Evolutionary conservation across 1,140 invertebrate species (phyloP).

Genomic region (Wasmannia auropunctata): DNA sequence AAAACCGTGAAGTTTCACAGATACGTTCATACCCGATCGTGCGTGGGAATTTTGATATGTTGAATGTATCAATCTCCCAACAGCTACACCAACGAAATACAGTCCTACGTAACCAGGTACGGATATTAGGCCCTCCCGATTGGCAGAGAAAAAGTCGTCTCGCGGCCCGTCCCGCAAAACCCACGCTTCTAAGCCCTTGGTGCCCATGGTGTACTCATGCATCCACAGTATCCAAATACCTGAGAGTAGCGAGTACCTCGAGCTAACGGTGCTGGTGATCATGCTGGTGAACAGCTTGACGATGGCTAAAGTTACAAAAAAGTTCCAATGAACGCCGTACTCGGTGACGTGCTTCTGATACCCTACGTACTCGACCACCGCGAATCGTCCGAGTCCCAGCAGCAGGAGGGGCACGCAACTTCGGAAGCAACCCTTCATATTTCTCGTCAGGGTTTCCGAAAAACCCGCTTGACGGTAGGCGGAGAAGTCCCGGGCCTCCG

Average conservation of each 20-base stretch:
- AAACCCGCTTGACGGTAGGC: constrained; percentile 77
- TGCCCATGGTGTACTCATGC: constrained; percentile 90
- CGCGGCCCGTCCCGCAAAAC: constrained; percentile 88
- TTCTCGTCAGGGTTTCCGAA: constrained; percentile 65
- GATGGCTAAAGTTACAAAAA: constrained; percentile 95
- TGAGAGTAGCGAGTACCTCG: constrained; percentile 84
- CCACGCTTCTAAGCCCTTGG: constrained; percentile 88
- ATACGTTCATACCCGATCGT: constrained; percentile 65
- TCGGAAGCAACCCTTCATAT: constrained; percentile 78
- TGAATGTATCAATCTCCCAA: constrained; percentile 87
- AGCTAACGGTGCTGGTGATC: constrained; percentile 85
- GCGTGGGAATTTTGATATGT: constrained; percentile 77
- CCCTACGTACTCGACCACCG: constrained; percentile 88
- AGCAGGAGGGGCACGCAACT: constrained; percentile 87
- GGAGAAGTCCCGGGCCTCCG: constrained; percentile 84
- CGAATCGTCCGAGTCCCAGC: constrained; percentile 90
- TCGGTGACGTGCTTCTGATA: constrained; percentile 96
- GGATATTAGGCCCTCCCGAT: constrained; percentile 96
- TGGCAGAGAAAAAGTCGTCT: constrained; percentile 90
- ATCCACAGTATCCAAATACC: constrained; percentile 86
- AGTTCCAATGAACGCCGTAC: constrained; percentile 99
- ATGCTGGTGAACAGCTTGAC: constrained; percentile 91
- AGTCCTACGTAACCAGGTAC: constrained; percentile 93
- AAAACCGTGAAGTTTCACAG: constrained; percentile 66
- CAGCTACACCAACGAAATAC: constrained; percentile 90